A percentile compares a stretch with the other conserved stretches of the same genome.
These are phyloP conservation scores for Endomychus coccineus DNA, from an alignment of 2,888 invertebrate species.

Conservation along the genomic window DNA sequence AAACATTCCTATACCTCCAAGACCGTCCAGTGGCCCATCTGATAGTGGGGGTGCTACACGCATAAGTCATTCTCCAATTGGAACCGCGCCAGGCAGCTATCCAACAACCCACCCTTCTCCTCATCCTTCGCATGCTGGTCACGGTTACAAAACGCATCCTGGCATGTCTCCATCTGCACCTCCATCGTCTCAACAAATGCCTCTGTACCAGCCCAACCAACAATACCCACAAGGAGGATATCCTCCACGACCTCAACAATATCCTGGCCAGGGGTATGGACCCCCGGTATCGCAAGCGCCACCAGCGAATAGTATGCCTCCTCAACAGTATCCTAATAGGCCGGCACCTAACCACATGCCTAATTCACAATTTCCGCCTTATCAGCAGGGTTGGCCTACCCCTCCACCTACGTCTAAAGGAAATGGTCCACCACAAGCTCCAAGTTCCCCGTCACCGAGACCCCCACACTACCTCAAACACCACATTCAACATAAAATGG, in stretches of 20 bases:
- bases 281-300: constrained; percentile 45
- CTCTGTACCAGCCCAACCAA: constrained; percentile 48
- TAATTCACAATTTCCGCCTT: constrained; percentile 43
- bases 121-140: constrained; percentile 29
- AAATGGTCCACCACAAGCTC: constrained; percentile 36
- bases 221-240: constrained; percentile 51
- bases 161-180: constrained; percentile 41
- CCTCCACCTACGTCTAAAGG: constrained; percentile 26
- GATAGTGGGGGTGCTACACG: constrained; percentile 55
- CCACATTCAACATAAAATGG: constrained; percentile 64
- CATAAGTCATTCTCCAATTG: constrained; percentile 66
- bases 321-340: constrained; percentile 48
- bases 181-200: constrained; percentile 45
- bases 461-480: constrained; percentile 62
- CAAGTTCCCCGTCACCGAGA: constrained; percentile 49
- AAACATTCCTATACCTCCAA: constrained; percentile 93
- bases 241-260: constrained; percentile 51
- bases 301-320: constrained; percentile 31
- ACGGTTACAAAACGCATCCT: constrained; percentile 57
- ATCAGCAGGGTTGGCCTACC: constrained; percentile 39
- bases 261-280: constrained; percentile 49
- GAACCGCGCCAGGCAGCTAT: constrained; percentile 51
- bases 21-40: constrained; percentile 78
- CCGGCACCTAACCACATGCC: constrained; percentile 52
- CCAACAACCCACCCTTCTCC: constrained; percentile 51